Evolutionary conservation across 2,797 vertebrate species (phyloP), one percentile per base, ranked within the genome.

Genomic region (Typhlichthys subterraneus): DNA sequence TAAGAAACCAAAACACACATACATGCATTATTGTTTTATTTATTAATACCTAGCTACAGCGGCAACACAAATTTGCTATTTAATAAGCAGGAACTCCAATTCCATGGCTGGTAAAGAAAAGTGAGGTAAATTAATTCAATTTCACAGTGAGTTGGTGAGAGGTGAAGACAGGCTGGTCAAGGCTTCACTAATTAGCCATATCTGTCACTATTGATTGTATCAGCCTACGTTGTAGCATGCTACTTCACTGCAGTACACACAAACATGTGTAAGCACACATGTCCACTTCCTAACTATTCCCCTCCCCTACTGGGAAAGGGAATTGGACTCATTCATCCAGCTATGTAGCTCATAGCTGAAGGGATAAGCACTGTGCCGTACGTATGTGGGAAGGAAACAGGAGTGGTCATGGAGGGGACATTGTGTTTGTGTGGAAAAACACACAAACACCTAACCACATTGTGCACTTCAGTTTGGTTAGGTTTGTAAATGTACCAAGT

Each of bases 51-150:
- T 2, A 52, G 31, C 53, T 56, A 59, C 53, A 45, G 53, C 55
- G 61, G 46, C 47, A 73, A 69, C 60, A 76, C 54, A 77, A 76
- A 48, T 65, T 46, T 53, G 57, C 63, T 83, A 56, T 60, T 72
- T 76, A 75, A 63, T 76, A 59, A 47, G 59, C 72, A 67, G 80
- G 72, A 53, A 63, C 72, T 81, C 59, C 68, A 75, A 75, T 72
- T 83, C 64, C 59, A 55, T 62, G n/a, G 57, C 54, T 65, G 61
- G 71, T 76, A 57, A 55, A 80, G 73, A 81, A 78, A 66, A 64
- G 58, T 61, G 29, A 79, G 62, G 73, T 85, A 84, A 87, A 92
- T 91, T 89, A 91, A 91, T 88, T 84, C 87, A 87, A 89, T 92
- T 89, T 86, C 73, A 75, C 75, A 75, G 77, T 47, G 2, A 65